phyloP scores from a whole-genome alignment of 2,113 vertebrate species.

The Myiozetetes cayanensis region DNA sequence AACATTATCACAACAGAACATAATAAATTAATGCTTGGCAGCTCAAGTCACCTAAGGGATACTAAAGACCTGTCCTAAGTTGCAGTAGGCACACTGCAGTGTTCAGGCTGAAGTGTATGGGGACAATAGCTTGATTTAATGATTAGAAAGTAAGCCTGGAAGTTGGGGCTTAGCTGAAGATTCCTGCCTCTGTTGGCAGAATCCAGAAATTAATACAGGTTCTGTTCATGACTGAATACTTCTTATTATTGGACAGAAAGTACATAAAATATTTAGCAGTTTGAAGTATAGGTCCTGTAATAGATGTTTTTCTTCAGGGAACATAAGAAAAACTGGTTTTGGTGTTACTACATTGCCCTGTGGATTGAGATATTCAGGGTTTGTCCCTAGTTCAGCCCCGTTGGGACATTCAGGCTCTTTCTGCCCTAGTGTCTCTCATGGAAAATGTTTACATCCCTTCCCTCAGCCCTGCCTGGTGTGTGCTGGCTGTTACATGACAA shows the following conservation, averaged over 20 bases:
- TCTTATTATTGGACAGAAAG: not conserved
- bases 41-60: not conserved
- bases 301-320: not conserved
- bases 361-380: not conserved
- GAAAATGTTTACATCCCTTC: not conserved
- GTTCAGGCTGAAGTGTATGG: not conserved
- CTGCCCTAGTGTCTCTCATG: not conserved
- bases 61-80: slow-evolving; percentile 1
- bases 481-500: not conserved
- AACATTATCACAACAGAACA: not conserved
- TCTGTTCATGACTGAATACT: not conserved
- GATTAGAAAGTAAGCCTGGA: not conserved
- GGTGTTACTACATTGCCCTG: not conserved
- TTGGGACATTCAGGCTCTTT: not conserved
- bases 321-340: not conserved
- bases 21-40: not conserved
- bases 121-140: slow-evolving; percentile 20
- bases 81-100: slow-evolving; percentile 1
- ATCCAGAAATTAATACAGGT: not conserved
- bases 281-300: not conserved
- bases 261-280: not conserved
- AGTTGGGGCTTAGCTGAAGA: not conserved
- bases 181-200: not conserved
- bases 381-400: not conserved
- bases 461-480: not conserved